Conservation (phyloP, 1,140 invertebrate genomes). For the Hestina assimilis region DNA sequence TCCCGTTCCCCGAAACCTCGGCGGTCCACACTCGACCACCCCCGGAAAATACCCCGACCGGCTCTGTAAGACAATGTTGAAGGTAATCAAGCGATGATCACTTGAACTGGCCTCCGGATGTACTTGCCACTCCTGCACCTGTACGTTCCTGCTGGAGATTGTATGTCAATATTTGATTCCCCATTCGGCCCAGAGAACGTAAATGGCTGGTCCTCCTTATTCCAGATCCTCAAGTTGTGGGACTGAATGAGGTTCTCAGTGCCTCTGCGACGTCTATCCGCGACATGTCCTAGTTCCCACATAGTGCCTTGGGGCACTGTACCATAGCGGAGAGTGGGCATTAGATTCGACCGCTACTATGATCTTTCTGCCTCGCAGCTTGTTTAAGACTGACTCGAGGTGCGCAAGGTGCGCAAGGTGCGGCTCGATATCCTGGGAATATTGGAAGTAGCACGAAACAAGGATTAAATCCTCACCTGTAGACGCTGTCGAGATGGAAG, state of each 20-base stretch:
- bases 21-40: no score
- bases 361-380: background rate
- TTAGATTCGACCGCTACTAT: background rate
- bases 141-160: background rate
- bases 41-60: no score
- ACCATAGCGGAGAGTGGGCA: constrained; percentile 12
- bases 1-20: background rate
- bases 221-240: background rate
- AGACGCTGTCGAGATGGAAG: background rate
- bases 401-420: constrained; percentile 18
- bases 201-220: background rate
- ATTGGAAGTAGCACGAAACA: constrained; percentile 26
- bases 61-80: no score
- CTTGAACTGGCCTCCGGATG: constrained; percentile 11
- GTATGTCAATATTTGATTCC: constrained; percentile 16
- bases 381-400: background rate
- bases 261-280: background rate
- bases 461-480: background rate
- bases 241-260: background rate
- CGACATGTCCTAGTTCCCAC: background rate
- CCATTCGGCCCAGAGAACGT: constrained; percentile 21
- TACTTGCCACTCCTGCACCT: background rate
- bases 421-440: constrained; percentile 13
- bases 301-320: background rate
- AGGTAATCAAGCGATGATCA: constrained; percentile 16